Evolutionary conservation across 1,140 invertebrate species (phyloP).

Genomic region (Chrysopa pallens): DNA sequence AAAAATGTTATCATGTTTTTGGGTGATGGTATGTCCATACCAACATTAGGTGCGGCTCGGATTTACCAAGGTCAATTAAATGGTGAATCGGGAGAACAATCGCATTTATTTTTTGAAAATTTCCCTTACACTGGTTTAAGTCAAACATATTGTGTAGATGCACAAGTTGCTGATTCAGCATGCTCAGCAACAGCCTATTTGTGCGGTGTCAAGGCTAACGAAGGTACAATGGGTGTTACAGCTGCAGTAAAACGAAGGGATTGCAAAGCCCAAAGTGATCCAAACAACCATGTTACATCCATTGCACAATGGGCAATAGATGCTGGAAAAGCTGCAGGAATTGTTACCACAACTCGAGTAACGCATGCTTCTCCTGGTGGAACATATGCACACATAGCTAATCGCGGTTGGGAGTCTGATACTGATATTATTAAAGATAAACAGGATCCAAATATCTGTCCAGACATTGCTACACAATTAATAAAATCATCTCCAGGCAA

Average conservation of each 20-base stretch:
- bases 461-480: slow-evolving; percentile 60
- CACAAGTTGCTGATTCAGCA: slow-evolving; percentile 53
- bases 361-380: slow-evolving; percentile 60
- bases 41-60: slow-evolving; percentile 51
- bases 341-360: slow-evolving; percentile 62
- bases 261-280: slow-evolving; percentile 33
- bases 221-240: slow-evolving; percentile 58
- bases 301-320: slow-evolving; percentile 54
- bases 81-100: slow-evolving; percentile 42
- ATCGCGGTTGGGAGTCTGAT: slow-evolving; percentile 63
- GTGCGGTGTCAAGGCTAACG: slow-evolving; percentile 69
- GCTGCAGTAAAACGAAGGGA: slow-evolving; percentile 37
- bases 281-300: slow-evolving; percentile 36
- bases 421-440: slow-evolving; percentile 28
- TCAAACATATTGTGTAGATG: slow-evolving; percentile 68
- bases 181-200: slow-evolving; percentile 61
- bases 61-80: slow-evolving; percentile 43
- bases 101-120: slow-evolving; percentile 49
- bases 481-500: slow-evolving; percentile 44
- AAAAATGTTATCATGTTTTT: slow-evolving; percentile 65
- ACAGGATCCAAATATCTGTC: slow-evolving; percentile 27
- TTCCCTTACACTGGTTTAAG: slow-evolving; percentile 57
- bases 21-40: slow-evolving; percentile 65
- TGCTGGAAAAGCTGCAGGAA: slow-evolving; percentile 51
- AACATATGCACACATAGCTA: slow-evolving; percentile 54